Base-by-base conservation (phyloP, 2,113 vertebrate species). In the Pseudonaja textilis region DNA sequence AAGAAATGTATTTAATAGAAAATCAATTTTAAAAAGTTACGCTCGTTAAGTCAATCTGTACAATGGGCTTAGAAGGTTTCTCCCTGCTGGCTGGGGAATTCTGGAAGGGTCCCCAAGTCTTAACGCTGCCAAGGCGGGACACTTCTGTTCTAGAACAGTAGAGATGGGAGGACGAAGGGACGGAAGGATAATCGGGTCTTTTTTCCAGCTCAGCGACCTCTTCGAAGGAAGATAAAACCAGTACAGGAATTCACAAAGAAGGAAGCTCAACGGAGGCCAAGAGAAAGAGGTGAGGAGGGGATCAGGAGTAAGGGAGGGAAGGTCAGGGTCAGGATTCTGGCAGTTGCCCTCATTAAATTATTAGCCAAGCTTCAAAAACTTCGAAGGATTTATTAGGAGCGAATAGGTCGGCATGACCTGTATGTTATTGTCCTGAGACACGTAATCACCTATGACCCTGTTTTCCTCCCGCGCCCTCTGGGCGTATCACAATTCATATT, bases 221-320 rank as follows among this genome's bases (percentile, higher is more conserved):
- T 88, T 92, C 91, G 1, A 92, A 74, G 50, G 91, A 92, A 0
- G 91, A 92, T 1, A 92, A 55, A 56, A 55, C n/a, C 91, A 92
- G 87, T 87, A n/a, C 61, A 0, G 91, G 91, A n/a, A 18, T 47
- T 0, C 47, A 50, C 18, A 74, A 54, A 81, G 87, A 89, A 81
- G 91, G 50, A 11, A 74, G 50, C 16, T 9, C 34, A 1, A 42
- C 14, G 45, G 87, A 92, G 61, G 34, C 64, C 34, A 92, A 22
- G 59, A 61, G 50, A 45, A 92, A 89, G 91, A 74, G 86, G 91
- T 91, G 45, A 39, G 34, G 8, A 16, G 8, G 23, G n/a, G 20
- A 5, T 2, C 9, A 6, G 34, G 34, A 81, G 16, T 7, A 81
- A 5, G 14, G 1, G 29, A 69, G 69, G 16, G 69, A 20, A 74